These are phyloP conservation scores for Virgularia gustaviana DNA, from an alignment of 92 coral and sea anemone genomes.

Conservation along the genomic window DNA sequence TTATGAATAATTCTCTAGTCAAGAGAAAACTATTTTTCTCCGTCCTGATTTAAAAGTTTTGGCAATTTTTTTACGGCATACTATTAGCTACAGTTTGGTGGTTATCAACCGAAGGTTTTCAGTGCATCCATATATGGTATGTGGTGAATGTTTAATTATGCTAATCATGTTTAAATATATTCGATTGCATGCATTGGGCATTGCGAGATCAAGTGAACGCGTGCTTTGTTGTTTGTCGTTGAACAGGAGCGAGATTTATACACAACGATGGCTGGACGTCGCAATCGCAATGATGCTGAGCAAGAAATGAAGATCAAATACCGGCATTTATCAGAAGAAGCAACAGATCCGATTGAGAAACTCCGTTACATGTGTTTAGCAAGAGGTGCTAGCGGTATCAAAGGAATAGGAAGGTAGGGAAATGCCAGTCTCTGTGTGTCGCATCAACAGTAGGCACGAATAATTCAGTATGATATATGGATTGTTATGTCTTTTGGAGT, in stretches of 20 bases:
- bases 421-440: no score
- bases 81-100: no score
- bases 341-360: conserved; percentile 39
- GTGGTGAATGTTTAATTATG: background rate
- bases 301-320: conserved; percentile 34
- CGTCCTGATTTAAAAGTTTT: no score
- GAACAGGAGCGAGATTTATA: no score
- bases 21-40: no score
- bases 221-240: no score
- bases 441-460: background rate
- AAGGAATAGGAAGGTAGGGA: conserved; percentile 63
- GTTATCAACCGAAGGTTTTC: no score
- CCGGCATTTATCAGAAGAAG: conserved; percentile 22
- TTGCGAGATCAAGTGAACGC: no score
- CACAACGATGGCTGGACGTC: conserved; percentile 26
- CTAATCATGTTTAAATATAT: background rate
- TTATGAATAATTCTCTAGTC: no score
- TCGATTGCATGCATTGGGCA: background rate
- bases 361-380: conserved; percentile 48
- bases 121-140: no score
- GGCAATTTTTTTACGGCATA: no score
- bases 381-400: conserved; percentile 61
- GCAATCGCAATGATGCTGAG: conserved; percentile 19
- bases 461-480: background rate
- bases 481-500: background rate